Evolutionary conservation across 2,113 vertebrate genomes (phyloP), one percentile per base, ranked within the genome.

Genomic region (Xenopus tropicalis): DNA sequence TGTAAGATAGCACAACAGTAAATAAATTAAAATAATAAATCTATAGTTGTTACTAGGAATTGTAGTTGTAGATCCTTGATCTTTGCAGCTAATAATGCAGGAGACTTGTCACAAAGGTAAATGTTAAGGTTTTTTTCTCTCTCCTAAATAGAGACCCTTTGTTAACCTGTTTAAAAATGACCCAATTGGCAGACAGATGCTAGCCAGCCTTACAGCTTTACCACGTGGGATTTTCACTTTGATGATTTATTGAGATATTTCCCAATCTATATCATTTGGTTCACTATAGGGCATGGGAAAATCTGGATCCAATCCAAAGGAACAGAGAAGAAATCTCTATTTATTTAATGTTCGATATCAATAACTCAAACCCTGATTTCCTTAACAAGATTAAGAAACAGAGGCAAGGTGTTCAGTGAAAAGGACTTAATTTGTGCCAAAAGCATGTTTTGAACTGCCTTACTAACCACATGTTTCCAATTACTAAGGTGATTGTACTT

Each of bases 371-470:
- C 66, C 58, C 44, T 54, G 66, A 63, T 75, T 69, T 75, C 66
- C 48, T 56, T 63, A 75, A 69, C 73, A 12, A 69, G 73, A 75
- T 75, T 75, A 75, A 75, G 66, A 75, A 69, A 59, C 43, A 22
- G 14, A 75, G 73, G 73, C 73, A 75, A 75, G 73, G 66, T 75
- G 73, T 75, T 61, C 62, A 66, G 66, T 69, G 66, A 75, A 56
- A 61, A n/a, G 24, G 23, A 69, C 58, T 69, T 69, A 62, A 75
- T 75, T 75, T 69, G 66, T 75, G 73, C 66, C 66, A 69, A 66
- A 69, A 69, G 66, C n/a, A 57, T 54, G 57, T 68, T 75, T 52
- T 75, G 58, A 75, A 75, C 72, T 75, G 44, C 22, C 23, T 44
- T 67, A 61, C 43, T 46, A 42, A 64, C 46, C 66, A 75, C 22